A percentile compares a stretch with the other conserved stretches of the same genome.
Conservation (phyloP, 2,797 vertebrate genomes). For the Decapterus maruadsi region DNA sequence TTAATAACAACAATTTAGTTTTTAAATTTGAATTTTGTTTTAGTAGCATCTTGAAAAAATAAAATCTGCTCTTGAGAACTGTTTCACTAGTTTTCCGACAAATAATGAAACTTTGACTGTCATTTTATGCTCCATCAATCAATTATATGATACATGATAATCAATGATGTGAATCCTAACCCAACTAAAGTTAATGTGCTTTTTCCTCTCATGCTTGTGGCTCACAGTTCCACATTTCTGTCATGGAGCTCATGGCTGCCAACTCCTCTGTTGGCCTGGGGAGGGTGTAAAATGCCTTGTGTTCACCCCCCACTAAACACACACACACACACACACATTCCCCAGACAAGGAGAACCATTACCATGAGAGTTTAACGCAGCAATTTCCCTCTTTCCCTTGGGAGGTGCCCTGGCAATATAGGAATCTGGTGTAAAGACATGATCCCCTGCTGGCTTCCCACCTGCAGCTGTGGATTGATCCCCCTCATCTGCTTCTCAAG, state of each 20-base stretch:
- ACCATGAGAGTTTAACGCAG: constrained; percentile 19
- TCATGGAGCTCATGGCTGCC: not conserved
- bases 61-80: not conserved
- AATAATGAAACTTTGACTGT: no score
- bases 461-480: not conserved
- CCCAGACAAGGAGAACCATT: constrained; percentile 13
- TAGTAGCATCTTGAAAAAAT: no score
- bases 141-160: no score
- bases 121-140: no score
- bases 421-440: not conserved
- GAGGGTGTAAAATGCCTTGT: no score
- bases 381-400: not conserved
- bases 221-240: constrained; percentile 21
- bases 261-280: no score
- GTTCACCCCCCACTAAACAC: no score
- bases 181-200: not conserved
- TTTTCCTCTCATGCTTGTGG: not conserved
- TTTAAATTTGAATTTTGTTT: no score
- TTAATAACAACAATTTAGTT: no score
- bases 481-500: not conserved
- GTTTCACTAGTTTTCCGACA: no score
- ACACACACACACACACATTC: constrained; percentile 4
- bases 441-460: constrained; percentile 15
- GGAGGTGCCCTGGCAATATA: not conserved
- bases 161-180: no score